Conservation (phyloP, 2,888 invertebrate species). For the Drosophila niveifrons region DNA sequence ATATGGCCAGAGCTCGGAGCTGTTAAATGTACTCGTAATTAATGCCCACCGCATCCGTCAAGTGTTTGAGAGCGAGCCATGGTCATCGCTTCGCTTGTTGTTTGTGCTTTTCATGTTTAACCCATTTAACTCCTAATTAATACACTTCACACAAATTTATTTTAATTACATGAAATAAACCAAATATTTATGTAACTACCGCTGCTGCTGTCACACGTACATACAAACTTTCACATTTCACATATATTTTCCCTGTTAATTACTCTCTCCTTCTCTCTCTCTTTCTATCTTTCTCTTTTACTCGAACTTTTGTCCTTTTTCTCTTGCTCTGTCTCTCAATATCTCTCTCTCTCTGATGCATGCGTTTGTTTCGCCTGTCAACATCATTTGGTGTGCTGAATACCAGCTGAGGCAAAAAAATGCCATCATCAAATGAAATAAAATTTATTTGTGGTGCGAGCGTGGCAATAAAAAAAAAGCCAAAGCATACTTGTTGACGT, state of each 20-base stretch:
- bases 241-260: constrained; percentile 52
- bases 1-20: constrained; percentile 1
- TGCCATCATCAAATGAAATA: constrained; percentile 71
- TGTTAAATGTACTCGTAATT: constrained; percentile 59
- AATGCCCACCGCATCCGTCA: constrained; percentile 59
- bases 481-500: constrained; percentile 57
- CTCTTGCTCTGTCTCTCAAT: not conserved
- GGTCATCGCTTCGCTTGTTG: constrained; percentile 21
- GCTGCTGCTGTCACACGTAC: constrained; percentile 24
- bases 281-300: not conserved
- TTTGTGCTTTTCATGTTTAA: constrained; percentile 63
- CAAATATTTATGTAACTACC: constrained; percentile 74
- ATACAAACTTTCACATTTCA: not conserved
- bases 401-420: constrained; percentile 35
- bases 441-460: constrained; percentile 67
- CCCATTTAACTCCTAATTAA: constrained; percentile 81
- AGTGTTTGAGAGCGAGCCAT: constrained; percentile 35
- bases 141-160: constrained; percentile 79
- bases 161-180: constrained; percentile 79
- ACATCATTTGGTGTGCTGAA: constrained; percentile 70
- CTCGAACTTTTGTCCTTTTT: not conserved
- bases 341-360: constrained; percentile 29
- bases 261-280: constrained; percentile 28
- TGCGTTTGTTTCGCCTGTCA: constrained; percentile 70
- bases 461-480: constrained; percentile 63